Base-by-base conservation (phyloP, 1,140 invertebrate species). In the Thalassaphorura encarpata region DNA sequence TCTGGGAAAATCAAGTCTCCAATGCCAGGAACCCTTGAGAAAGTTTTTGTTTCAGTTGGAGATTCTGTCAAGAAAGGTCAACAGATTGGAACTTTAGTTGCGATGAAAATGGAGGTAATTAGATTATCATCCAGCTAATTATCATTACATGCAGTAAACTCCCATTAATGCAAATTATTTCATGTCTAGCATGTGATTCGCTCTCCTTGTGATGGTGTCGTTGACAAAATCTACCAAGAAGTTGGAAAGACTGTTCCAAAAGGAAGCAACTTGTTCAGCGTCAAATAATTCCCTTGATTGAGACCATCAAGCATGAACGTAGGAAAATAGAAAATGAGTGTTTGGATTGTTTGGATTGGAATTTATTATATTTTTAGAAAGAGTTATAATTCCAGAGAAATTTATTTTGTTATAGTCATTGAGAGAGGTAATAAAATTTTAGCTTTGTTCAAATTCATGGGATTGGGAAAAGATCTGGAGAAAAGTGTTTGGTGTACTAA, bases 81-180 rank as follows among this genome's bases (percentile, higher is more conserved):
- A 69, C 80, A 88, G 1, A 71, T 97, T 0, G 79, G 94, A 36
- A 84, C 94, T 40, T 83, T 97, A 67, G 90, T 94, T 56, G 96
- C 96, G 8, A 99, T 99, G 96, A 99, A 99, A 78, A 99, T 99
- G 96, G 96, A 99, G 77, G 83, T 84, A 71, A 72, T 41, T 42
- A 39, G 55, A 52, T 56, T 40, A 52, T 16, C 45, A 45, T n/a
- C 27, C 21, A 23, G 18, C 31, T 53, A 36, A 11, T 3, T 3
- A 33, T 52, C 3, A 40, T 13, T 21, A n/a, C 6, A 13, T 41
- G 15, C 16, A 27, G 39, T 28, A 21, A 26, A 24, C 23, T 18
- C 19, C 19, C 2, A 39, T 36, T 3, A 3, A 33, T 2, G 31
- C 23, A 39, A 15, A 46, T 48, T 36, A 43, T 26, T 46, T 8